Percentiles rank a stretch among this genome's conserved stretches.
phyloP scores from a whole-genome alignment of 2,888 invertebrate species.

The Troglohyphantes excavatus region DNA sequence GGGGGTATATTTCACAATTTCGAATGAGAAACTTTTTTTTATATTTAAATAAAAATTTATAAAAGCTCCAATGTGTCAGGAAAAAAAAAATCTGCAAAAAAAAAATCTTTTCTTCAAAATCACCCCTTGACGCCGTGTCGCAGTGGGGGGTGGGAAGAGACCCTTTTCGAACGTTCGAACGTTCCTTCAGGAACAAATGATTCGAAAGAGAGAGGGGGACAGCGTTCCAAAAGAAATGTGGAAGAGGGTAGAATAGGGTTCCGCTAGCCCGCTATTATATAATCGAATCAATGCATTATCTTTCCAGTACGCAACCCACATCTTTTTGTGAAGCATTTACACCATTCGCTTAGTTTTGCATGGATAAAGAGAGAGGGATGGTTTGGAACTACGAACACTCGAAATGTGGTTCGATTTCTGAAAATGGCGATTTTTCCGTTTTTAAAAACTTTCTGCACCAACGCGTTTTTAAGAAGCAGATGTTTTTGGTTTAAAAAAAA shows the following conservation, averaged over 20 bases:
- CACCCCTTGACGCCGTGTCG: conserved; percentile 35
- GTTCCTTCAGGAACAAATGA: conserved; percentile 59
- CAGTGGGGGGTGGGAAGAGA: neutral
- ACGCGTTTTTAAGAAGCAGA: neutral
- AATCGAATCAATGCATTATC: conserved; percentile 41
- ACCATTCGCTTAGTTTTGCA: neutral
- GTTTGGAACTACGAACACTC: neutral
- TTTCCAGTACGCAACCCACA: conserved; percentile 18
- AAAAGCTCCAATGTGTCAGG: conserved; percentile 5
- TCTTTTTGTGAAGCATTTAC: neutral
- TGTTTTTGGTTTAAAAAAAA: neutral
- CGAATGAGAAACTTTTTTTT: neutral
- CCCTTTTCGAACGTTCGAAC: conserved; percentile 32
- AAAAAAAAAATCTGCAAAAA: neutral
- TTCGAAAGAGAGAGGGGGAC: conserved; percentile 51
- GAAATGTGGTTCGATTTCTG: neutral
- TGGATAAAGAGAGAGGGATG: neutral
- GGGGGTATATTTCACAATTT: neutral
- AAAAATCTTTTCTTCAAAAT: conserved; percentile 2
- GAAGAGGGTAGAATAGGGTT: conserved; percentile 5
- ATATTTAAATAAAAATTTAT: conserved; percentile 6
- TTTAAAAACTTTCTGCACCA: neutral
- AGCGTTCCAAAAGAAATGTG: conserved; percentile 33
- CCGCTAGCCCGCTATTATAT: neutral
- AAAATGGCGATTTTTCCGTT: neutral